Conservation (phyloP, 64 coral and sea anemone species). For the Actinia tenebrosa region DNA sequence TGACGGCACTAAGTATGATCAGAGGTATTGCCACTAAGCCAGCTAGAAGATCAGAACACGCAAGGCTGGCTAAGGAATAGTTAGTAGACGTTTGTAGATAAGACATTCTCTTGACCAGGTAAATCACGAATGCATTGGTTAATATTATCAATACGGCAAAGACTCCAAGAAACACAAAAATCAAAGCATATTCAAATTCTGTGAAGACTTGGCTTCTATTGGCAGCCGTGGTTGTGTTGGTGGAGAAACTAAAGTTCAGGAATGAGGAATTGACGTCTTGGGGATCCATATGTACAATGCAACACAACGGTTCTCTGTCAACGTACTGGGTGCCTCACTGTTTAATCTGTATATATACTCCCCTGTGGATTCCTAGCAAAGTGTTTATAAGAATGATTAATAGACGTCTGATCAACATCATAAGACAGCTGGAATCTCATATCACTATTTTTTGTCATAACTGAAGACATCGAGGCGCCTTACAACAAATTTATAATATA, state of each 20-base stretch:
- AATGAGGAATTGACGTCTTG: neutral
- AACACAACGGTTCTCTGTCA: neutral
- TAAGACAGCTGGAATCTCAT: neutral
- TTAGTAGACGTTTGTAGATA: constrained; percentile 62
- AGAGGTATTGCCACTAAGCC: constrained; percentile 60
- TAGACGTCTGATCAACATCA: neutral
- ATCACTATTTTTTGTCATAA: neutral
- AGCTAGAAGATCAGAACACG: constrained; percentile 61
- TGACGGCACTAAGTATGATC: constrained; percentile 24
- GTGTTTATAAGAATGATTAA: neutral
- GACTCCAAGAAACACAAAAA: constrained; percentile 39
- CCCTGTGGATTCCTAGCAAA: neutral
- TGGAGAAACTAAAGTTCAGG: neutral
- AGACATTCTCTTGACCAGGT: constrained; percentile 34
- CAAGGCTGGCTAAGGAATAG: constrained; percentile 46
- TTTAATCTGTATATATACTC: neutral
- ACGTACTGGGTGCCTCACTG: neutral
- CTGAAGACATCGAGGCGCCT: neutral
- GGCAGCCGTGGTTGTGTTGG: neutral
- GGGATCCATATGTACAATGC: neutral
- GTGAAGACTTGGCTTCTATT: neutral
- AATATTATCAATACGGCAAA: constrained; percentile 35
- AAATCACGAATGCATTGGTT: constrained; percentile 51
- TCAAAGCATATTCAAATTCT: neutral
- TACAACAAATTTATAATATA: neutral